Percentiles rank a stretch among this genome's conserved stretches.
phyloP scores from a whole-genome alignment of 2,797 vertebrate species.

The Lacerta bilineata region DNA sequence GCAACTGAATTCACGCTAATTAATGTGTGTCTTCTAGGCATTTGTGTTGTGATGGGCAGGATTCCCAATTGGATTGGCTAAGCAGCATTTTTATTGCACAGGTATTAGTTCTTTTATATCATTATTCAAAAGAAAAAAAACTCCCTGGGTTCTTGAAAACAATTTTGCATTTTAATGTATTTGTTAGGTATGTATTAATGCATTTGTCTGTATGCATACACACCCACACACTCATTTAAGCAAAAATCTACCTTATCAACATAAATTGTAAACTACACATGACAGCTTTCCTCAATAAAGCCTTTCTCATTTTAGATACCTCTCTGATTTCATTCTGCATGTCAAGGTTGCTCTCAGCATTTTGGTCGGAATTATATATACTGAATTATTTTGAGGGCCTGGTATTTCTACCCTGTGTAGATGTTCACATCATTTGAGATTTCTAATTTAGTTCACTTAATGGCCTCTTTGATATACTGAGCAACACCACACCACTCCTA shows the following conservation, averaged over 20 bases:
- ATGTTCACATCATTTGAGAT: not conserved
- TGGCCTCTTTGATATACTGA: not conserved
- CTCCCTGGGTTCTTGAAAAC: not conserved
- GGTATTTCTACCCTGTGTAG: not conserved
- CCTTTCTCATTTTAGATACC: not conserved
- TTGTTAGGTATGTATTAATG: too few species aligned
- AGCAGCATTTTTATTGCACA: constrained; percentile 89
- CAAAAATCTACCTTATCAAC: not conserved
- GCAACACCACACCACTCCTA: not conserved
- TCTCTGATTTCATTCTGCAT: not conserved
- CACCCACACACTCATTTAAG: not conserved
- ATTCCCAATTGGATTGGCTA: constrained; percentile 90
- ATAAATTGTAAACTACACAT: not conserved
- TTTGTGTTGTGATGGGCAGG: constrained; percentile 90
- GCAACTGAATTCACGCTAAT: constrained; percentile 39
- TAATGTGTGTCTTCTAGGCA: constrained; percentile 81
- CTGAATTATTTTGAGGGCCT: not conserved
- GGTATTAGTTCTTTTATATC: constrained; percentile 78
- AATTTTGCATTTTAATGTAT: not conserved
- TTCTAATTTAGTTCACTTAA: not conserved
- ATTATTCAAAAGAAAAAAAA: not conserved
- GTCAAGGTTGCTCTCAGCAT: not conserved
- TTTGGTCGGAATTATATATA: not conserved
- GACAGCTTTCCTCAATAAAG: not conserved
- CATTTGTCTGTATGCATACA: not conserved